These are phyloP conservation scores for Azemiops feae DNA, from an alignment of 2,113 vertebrate species.

Conservation along the genomic window DNA sequence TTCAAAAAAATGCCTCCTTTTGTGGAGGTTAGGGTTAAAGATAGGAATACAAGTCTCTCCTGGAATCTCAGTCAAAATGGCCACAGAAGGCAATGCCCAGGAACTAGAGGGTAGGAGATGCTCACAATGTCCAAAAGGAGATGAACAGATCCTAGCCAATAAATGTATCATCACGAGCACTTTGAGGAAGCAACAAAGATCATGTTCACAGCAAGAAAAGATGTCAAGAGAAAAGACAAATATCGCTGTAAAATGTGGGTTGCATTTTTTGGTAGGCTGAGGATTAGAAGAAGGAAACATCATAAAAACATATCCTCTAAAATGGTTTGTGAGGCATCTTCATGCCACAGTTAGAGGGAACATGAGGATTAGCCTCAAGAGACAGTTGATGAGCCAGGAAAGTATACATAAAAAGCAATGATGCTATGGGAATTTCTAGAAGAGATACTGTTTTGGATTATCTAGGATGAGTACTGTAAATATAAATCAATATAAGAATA, in stretches of 20 bases:
- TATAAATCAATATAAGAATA: slow-evolving; percentile 26
- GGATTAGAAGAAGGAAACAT: not conserved
- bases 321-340: not conserved
- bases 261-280: not conserved
- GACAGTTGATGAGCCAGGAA: not conserved
- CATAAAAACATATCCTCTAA: not conserved
- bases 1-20: not conserved
- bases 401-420: slow-evolving; percentile 3
- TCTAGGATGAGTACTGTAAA: not conserved
- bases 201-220: not conserved
- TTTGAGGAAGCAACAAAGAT: not conserved
- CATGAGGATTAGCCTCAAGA: not conserved
- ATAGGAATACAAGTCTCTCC: not conserved
- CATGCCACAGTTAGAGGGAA: not conserved
- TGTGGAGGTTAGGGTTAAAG: not conserved
- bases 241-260: not conserved
- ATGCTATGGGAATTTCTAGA: not conserved
- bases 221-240: not conserved
- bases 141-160: not conserved
- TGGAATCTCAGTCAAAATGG: not conserved
- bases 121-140: not conserved
- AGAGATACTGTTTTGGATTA: not conserved
- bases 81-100: not conserved
- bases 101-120: not conserved
- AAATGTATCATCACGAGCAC: not conserved